Conservation (phyloP, 2,797 vertebrate species). For the Gouania willdenowi region DNA sequence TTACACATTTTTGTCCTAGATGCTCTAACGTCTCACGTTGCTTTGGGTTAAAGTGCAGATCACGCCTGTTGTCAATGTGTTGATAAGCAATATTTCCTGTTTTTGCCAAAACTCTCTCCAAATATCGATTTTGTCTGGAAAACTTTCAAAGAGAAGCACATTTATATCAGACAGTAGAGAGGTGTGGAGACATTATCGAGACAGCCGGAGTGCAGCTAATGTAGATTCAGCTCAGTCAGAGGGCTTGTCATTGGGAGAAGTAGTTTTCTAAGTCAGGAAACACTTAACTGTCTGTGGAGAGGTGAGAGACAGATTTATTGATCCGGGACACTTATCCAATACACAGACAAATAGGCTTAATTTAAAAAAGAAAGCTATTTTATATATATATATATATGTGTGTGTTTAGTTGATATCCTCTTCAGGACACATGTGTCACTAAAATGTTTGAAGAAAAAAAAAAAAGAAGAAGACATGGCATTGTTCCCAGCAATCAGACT, state of each 20-base stretch:
- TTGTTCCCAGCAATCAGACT: no score
- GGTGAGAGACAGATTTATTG: slow-evolving; percentile 35
- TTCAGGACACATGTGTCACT: no score
- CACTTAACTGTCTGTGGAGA: slow-evolving; percentile 6
- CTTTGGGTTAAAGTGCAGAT: slow-evolving; percentile 25
- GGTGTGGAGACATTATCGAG: slow-evolving; percentile 47
- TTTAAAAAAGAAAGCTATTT: no score
- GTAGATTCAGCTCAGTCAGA: slow-evolving; percentile 47
- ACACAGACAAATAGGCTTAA: neutral
- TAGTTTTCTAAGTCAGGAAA: slow-evolving; percentile 33
- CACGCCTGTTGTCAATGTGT: slow-evolving; percentile 9
- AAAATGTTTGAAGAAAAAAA: no score
- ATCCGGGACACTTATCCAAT: slow-evolving; percentile 22
- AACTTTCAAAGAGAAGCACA: slow-evolving; percentile 63
- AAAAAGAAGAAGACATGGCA: no score
- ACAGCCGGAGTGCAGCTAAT: slow-evolving; percentile 46
- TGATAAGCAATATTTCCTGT: slow-evolving; percentile 54
- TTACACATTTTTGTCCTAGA: no score
- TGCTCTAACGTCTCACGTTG: no score
- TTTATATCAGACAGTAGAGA: slow-evolving; percentile 60
- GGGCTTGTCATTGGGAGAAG: slow-evolving; percentile 25
- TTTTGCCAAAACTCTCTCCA: slow-evolving; percentile 59
- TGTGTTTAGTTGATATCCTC: no score
- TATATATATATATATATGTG: no score
- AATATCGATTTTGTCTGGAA: slow-evolving; percentile 77